phyloP scores from a whole-genome alignment of 2,888 invertebrate genomes.

The Hirtodrosophila histrioides region DNA sequence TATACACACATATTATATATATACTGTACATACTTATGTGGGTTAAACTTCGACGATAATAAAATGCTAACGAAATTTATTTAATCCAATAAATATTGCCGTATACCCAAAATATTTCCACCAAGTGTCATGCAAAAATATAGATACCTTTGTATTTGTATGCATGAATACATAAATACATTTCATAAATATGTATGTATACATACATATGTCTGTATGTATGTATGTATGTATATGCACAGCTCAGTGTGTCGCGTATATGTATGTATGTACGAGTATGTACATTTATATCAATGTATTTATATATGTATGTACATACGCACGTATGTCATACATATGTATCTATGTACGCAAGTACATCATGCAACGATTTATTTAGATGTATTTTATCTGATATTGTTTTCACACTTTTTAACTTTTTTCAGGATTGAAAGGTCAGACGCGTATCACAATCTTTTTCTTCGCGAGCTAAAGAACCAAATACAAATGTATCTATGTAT shows the following conservation, averaged over 20 bases:
- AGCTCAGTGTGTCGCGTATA: conserved; percentile 29
- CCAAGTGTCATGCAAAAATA: conserved; percentile 37
- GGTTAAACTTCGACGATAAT: conserved; percentile 2
- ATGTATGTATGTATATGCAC: conserved; percentile 22
- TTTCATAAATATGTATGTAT: conserved; percentile 48
- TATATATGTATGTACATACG: conserved; percentile 6
- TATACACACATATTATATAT: no score
- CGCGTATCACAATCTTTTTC: conserved; percentile 39
- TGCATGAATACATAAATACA: conserved; percentile 46
- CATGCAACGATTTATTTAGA: conserved; percentile 45
- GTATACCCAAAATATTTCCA: conserved; percentile 45
- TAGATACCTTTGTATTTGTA: conserved; percentile 42
- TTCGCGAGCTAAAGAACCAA: conserved; percentile 32
- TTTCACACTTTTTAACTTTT: conserved; percentile 37
- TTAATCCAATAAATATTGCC: conserved; percentile 29
- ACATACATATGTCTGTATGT: conserved; percentile 12
- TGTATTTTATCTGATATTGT: conserved; percentile 41
- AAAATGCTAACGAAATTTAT: conserved; percentile 10
- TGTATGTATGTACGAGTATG: conserved; percentile 22
- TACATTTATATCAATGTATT: conserved; percentile 15
- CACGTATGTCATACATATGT: conserved; percentile 13
- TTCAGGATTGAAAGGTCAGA: conserved; percentile 51
- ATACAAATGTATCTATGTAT: conserved; percentile 22
- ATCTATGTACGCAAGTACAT: conserved; percentile 40
- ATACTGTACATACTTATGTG: not conserved